A percentile compares a stretch with the other conserved stretches of the same genome.
These are phyloP conservation scores for Triplophysa rosa DNA, from an alignment of 2,113 vertebrate genomes.

Conservation along the genomic window DNA sequence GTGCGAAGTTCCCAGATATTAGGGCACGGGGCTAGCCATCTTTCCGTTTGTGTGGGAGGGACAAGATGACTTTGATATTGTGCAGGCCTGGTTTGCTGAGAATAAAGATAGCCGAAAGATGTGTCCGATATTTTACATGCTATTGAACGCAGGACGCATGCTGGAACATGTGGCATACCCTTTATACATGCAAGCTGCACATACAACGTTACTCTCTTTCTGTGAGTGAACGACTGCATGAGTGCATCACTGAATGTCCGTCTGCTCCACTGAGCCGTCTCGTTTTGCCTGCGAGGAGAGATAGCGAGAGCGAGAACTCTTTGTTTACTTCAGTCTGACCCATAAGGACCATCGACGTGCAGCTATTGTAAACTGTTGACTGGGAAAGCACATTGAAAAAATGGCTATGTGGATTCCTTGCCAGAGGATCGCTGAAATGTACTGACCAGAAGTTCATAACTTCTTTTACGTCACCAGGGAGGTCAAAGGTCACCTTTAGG, in stretches of 20 bases:
- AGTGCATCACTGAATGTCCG: neutral
- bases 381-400: neutral
- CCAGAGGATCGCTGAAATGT: conserved; percentile 5
- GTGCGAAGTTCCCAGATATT: conserved; percentile 26
- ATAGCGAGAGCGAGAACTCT: neutral
- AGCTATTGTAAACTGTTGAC: conserved; percentile 16
- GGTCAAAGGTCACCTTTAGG: conserved; percentile 41
- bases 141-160: neutral
- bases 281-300: neutral
- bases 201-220: neutral
- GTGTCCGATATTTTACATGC: neutral
- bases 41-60: conserved; percentile 7
- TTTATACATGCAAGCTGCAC: neutral
- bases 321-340: conserved; percentile 22
- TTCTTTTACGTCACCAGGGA: conserved; percentile 11
- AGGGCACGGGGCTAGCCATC: neutral
- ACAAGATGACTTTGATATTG: conserved; percentile 3
- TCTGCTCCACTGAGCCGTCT: neutral
- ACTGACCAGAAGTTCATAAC: conserved; percentile 10
- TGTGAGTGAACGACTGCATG: neutral
- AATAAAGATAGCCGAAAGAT: conserved; percentile 2
- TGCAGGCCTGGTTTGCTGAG: neutral
- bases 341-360: neutral
- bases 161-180: neutral
- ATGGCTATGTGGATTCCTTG: neutral